Evolutionary conservation across 2,797 vertebrate species (phyloP).

Genomic region (Manis javanica): DNA sequence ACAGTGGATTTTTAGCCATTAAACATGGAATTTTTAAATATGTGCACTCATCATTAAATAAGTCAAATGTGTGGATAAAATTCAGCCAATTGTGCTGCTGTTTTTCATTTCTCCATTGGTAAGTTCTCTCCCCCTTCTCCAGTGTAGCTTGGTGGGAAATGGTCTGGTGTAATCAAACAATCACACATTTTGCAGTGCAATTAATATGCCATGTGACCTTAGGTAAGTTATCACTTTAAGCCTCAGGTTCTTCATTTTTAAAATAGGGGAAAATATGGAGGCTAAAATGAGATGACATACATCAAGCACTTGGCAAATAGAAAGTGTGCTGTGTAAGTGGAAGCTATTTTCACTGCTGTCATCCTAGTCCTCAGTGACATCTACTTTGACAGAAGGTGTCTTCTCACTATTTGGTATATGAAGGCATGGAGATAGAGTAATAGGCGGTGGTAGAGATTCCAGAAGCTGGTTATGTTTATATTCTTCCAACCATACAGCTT

Average conservation of each 20-base stretch:
- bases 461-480: constrained; percentile 11
- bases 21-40: constrained; percentile 1
- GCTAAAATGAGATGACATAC: neutral
- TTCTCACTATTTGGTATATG: neutral
- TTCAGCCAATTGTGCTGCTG: neutral
- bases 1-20: neutral
- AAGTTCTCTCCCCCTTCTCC: neutral
- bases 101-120: neutral
- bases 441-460: neutral
- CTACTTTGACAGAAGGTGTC: neutral
- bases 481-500: neutral
- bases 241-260: neutral
- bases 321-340: neutral
- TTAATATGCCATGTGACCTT: neutral
- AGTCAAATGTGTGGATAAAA: neutral
- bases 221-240: neutral
- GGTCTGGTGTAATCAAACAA: neutral
- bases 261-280: neutral
- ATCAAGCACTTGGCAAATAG: neutral
- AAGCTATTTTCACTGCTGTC: neutral
- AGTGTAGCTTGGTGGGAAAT: neutral
- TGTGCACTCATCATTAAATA: neutral
- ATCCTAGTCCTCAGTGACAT: neutral
- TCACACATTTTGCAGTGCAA: neutral
- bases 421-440: neutral